phyloP scores from a whole-genome alignment of 1,140 invertebrate genomes.

The Drosophila hydei region DNA sequence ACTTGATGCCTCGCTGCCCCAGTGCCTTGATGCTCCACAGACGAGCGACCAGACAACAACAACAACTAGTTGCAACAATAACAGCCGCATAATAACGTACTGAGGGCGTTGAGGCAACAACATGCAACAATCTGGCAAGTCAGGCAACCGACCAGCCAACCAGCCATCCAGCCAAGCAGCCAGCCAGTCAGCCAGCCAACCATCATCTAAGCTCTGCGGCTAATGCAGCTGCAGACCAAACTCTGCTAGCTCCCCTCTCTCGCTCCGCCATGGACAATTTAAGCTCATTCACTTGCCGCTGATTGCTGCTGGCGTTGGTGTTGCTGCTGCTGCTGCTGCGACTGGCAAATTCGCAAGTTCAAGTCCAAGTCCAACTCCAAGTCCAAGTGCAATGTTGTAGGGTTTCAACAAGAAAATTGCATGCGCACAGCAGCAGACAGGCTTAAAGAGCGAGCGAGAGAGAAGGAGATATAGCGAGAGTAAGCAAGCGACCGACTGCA shows the following conservation, averaged over 20 bases:
- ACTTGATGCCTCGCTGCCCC: conserved; percentile 80
- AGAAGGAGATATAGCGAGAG: not conserved
- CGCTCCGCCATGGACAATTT: conserved; percentile 63
- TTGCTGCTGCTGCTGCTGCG: conserved; percentile 44
- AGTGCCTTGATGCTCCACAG: conserved; percentile 82
- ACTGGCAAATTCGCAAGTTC: conserved; percentile 80
- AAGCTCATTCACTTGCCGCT: conserved; percentile 81
- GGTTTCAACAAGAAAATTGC: conserved; percentile 68
- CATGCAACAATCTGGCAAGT: conserved; percentile 53
- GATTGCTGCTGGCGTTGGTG: conserved; percentile 75
- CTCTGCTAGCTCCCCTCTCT: not conserved
- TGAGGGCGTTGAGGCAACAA: conserved; percentile 77
- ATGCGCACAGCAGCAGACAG: conserved; percentile 38
- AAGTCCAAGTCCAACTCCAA: conserved; percentile 63
- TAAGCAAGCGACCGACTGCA: conserved; percentile 38
- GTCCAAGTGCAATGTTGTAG: conserved; percentile 36
- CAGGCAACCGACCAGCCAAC: conserved; percentile 12
- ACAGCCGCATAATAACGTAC: conserved; percentile 73
- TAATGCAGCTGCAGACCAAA: conserved; percentile 39
- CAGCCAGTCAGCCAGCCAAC: conserved; percentile 39
- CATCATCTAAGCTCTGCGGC: conserved; percentile 49
- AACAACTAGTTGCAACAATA: conserved; percentile 51
- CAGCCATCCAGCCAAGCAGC: conserved; percentile 52
- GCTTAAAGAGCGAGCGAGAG: conserved; percentile 17
- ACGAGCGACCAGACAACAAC: conserved; percentile 74